Percentiles rank a stretch among this genome's conserved stretches.
Evolutionary conservation across 1,140 invertebrate species (phyloP).

Genomic region (Dinoponera quadriceps): DNA sequence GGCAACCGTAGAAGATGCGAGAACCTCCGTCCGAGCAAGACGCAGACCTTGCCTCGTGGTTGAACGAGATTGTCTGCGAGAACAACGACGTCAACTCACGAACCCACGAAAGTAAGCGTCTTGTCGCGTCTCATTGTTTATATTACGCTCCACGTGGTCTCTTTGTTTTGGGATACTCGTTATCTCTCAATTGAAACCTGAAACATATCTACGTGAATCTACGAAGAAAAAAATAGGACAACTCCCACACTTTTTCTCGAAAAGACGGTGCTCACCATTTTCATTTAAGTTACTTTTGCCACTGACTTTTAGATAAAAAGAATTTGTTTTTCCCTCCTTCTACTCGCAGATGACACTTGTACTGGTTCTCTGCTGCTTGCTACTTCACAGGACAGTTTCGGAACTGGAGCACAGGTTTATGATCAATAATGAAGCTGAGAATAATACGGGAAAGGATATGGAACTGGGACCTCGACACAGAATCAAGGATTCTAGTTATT

Average conservation of each 20-base stretch:
- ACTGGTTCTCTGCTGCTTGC: constrained; percentile 61
- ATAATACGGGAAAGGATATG: constrained; percentile 76
- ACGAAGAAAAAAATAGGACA: background rate
- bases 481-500: constrained; percentile 78
- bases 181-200: background rate
- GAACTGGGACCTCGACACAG: constrained; percentile 72
- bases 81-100: constrained; percentile 38
- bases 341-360: constrained; percentile 73
- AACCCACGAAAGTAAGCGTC: constrained; percentile 54
- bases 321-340: background rate
- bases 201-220: background rate
- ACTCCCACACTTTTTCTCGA: background rate
- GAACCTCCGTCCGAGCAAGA: constrained; percentile 70
- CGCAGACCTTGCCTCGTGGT: constrained; percentile 57
- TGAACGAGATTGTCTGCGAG: background rate
- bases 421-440: constrained; percentile 70
- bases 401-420: constrained; percentile 73
- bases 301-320: background rate
- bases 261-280: background rate
- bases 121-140: constrained; percentile 61
- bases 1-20: constrained; percentile 72
- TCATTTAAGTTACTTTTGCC: background rate
- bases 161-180: constrained; percentile 49
- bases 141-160: constrained; percentile 55
- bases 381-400: constrained; percentile 52